These are phyloP conservation scores for Nymphalis polychloros DNA, from an alignment of 2,888 invertebrate species.

Conservation along the genomic window DNA sequence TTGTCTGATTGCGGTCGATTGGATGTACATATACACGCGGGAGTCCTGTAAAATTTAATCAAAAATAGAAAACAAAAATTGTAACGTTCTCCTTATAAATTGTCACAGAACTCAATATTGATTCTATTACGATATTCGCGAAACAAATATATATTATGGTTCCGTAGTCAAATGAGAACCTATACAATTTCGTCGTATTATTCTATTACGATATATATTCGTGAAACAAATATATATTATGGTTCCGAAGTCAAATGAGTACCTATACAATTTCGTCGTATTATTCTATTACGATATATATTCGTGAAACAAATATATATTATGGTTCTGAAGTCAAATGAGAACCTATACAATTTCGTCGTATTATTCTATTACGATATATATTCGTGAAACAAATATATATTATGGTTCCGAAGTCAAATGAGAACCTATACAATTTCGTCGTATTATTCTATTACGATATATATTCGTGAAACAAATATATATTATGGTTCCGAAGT, in stretches of 20 bases:
- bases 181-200: too few relatives aligned
- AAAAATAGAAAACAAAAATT: neutral
- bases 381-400: neutral
- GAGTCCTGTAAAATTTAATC: conserved; percentile 44
- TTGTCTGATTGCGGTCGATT: conserved; percentile 64
- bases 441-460: neutral
- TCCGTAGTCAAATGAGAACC: neutral
- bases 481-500: neutral
- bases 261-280: too few relatives aligned
- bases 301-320: neutral
- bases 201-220: too few relatives aligned
- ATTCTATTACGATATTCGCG: neutral
- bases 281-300: neutral
- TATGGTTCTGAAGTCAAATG: neutral
- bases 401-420: neutral
- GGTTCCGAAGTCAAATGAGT: neutral
- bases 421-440: too few relatives aligned
- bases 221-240: neutral
- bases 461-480: neutral
- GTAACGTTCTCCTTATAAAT: neutral
- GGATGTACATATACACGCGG: conserved; percentile 70
- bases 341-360: too few relatives aligned
- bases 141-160: neutral
- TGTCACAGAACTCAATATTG: neutral
- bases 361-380: too few relatives aligned